Percentiles rank a stretch among this genome's conserved stretches.
phyloP scores from a whole-genome alignment of 1,140 invertebrate species.

The Diorhabda carinulata region DNA sequence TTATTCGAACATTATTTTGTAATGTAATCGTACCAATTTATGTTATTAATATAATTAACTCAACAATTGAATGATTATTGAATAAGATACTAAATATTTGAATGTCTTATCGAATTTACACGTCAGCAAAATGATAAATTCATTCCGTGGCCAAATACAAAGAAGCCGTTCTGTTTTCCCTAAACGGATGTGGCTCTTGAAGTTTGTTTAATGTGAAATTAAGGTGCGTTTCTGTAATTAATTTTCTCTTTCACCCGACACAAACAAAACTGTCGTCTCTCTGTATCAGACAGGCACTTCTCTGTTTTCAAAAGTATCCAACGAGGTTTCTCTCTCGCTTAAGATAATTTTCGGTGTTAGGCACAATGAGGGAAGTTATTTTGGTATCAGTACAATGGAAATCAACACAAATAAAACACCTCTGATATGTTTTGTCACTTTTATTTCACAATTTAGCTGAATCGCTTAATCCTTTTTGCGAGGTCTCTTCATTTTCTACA shows the following conservation, averaged over 20 bases:
- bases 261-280: conserved; percentile 20
- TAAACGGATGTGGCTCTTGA: conserved; percentile 19
- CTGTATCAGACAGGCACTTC: conserved; percentile 19
- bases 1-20: too few species aligned
- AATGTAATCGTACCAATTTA: too few species aligned
- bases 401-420: neutral
- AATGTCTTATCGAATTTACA: neutral
- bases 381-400: neutral
- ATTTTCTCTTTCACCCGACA: conserved; percentile 20
- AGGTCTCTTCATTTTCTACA: too few species aligned
- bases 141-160: conserved; percentile 11
- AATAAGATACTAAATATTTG: too few species aligned
- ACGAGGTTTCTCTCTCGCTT: neutral
- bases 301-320: conserved; percentile 14
- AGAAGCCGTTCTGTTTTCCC: conserved; percentile 13
- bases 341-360: neutral
- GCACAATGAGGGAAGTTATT: neutral
- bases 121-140: conserved; percentile 2
- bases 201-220: conserved; percentile 21
- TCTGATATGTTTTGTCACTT: neutral
- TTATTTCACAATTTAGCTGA: too few species aligned
- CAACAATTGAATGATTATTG: too few species aligned
- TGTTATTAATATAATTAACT: too few species aligned
- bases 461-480: too few species aligned
- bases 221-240: conserved; percentile 21